Evolutionary conservation across 2,113 vertebrate species (phyloP).

Genomic region (Sturnira hondurensis): DNA sequence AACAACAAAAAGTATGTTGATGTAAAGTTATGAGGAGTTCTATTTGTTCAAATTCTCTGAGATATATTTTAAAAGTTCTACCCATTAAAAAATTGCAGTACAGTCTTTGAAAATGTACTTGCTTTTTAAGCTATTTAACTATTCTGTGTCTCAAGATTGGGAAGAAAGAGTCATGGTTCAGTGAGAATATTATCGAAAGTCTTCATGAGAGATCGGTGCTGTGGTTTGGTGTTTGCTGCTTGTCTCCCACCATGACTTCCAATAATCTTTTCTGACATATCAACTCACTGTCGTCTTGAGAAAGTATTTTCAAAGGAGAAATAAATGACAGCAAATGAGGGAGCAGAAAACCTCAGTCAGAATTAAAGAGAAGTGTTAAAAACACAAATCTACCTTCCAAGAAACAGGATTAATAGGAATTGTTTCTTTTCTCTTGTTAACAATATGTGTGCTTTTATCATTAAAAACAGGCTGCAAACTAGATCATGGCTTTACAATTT

Average conservation of each 20-base stretch:
- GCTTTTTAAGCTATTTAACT: not conserved
- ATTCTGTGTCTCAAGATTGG: not conserved
- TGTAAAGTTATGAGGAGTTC: slow-evolving; percentile 37
- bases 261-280: not conserved
- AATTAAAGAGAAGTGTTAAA: not conserved
- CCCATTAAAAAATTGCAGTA: not conserved
- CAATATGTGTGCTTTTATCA: not conserved
- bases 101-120: not conserved
- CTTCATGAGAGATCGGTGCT: not conserved
- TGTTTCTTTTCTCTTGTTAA: not conserved
- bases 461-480: not conserved
- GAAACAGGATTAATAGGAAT: not conserved
- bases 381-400: not conserved
- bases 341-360: not conserved
- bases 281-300: not conserved
- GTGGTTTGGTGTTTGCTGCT: not conserved
- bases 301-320: not conserved
- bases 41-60: slow-evolving; percentile 55
- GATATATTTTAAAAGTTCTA: not conserved
- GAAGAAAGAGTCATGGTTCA: not conserved
- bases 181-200: not conserved
- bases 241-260: not conserved
- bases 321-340: not conserved
- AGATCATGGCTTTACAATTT: not conserved
- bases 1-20: slow-evolving; percentile 68